Evolutionary conservation across 2,113 vertebrate species (phyloP).

Genomic region (Bufo gargarizans): DNA sequence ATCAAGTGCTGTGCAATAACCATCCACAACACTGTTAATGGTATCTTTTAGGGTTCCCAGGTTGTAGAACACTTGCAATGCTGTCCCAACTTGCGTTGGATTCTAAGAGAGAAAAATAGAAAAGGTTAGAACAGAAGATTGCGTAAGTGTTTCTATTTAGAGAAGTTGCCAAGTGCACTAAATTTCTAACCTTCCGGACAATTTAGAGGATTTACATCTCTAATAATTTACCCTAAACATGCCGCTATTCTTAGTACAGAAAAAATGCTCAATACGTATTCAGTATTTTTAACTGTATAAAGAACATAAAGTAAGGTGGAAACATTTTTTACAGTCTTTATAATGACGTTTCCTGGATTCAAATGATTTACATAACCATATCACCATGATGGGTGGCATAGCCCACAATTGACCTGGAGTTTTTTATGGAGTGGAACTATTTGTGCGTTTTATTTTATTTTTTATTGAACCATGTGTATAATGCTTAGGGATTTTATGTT

Average conservation of each 20-base stretch:
- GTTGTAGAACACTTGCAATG: conserved; percentile 96
- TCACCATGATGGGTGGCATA: neutral
- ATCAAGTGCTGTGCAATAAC: conserved; percentile 81
- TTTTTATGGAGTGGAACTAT: too few species aligned
- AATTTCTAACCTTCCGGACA: neutral
- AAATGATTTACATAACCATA: neutral
- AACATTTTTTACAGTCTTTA: neutral
- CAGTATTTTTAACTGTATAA: neutral
- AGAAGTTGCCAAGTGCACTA: neutral
- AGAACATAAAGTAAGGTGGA: neutral
- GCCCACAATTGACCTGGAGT: too few species aligned
- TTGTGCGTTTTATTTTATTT: too few species aligned
- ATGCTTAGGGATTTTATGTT: too few species aligned
- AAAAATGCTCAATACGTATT: neutral
- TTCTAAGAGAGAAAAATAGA: conserved; percentile 74
- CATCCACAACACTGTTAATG: conserved; percentile 82
- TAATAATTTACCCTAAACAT: neutral
- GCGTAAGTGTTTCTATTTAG: neutral
- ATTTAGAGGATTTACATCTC: neutral
- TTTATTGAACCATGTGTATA: too few species aligned
- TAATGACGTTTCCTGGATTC: neutral
- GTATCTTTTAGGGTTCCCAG: conserved; percentile 89
- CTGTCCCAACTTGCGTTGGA: conserved; percentile 94
- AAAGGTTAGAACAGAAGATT: conserved; percentile 4
- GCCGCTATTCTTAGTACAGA: neutral